A percentile compares a stretch with the other conserved stretches of the same genome.
These are phyloP conservation scores for Luscinia luscinia DNA, from an alignment of 2,797 vertebrate species.

Conservation along the genomic window DNA sequence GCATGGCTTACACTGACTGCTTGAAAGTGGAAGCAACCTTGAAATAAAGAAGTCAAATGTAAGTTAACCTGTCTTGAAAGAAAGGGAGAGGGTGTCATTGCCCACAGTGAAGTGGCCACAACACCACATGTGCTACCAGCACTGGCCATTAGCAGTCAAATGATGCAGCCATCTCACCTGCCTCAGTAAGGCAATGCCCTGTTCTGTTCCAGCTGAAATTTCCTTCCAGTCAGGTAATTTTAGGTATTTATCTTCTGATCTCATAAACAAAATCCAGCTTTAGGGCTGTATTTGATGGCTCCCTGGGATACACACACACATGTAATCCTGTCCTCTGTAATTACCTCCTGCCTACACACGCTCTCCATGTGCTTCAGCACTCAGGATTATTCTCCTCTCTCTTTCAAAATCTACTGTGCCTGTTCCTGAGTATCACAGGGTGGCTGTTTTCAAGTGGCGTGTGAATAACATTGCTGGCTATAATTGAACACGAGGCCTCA, in stretches of 20 bases:
- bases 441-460: slow-evolving; percentile 4
- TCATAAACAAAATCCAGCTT: not conserved
- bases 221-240: not conserved
- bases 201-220: not conserved
- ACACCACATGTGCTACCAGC: not conserved
- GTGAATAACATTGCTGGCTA: slow-evolving; percentile 17
- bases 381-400: not conserved
- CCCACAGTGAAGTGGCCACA: not conserved
- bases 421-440: slow-evolving; percentile 5
- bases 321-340: slow-evolving; percentile 29
- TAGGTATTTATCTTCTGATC: not conserved
- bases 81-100: not conserved
- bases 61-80: not conserved
- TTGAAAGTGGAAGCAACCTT: not conserved
- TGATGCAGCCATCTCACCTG: fast-evolving
- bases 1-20: not conserved
- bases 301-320: not conserved
- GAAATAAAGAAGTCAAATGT: not conserved
- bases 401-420: not conserved
- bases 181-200: not conserved
- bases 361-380: not conserved
- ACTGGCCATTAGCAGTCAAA: not conserved
- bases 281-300: not conserved
- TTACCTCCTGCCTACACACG: slow-evolving; percentile 38
- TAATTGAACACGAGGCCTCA: not conserved